A percentile compares a stretch with the other conserved stretches of the same genome.
Conservation (phyloP, 2,113 vertebrate species). For the Anguilla rostrata region DNA sequence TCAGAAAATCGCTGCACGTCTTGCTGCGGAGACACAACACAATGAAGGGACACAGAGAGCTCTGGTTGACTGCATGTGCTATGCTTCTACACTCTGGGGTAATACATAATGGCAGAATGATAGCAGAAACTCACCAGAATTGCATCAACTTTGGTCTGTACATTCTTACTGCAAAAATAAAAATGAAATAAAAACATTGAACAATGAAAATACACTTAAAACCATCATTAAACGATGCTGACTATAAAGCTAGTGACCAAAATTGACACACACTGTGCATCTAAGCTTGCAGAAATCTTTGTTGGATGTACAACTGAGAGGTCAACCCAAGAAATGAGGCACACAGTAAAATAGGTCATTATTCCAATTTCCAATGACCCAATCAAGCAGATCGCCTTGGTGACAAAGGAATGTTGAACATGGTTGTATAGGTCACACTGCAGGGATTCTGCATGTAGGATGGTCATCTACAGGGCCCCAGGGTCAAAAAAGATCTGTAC, state of each 20-base stretch:
- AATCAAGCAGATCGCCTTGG: background rate
- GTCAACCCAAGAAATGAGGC: background rate
- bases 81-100: background rate
- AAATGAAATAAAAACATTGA: slow-evolving; percentile 33
- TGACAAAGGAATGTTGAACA: background rate
- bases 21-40: slow-evolving; percentile 64
- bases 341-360: background rate
- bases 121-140: slow-evolving; percentile 78
- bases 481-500: background rate
- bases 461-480: background rate
- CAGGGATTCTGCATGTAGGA: background rate
- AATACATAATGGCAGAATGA: background rate
- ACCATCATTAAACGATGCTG: background rate
- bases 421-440: background rate
- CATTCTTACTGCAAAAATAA: slow-evolving; percentile 71
- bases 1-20: slow-evolving; percentile 87
- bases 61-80: background rate
- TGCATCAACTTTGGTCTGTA: slow-evolving; percentile 85
- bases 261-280: background rate
- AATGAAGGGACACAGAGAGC: background rate
- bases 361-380: background rate
- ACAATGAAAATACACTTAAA: background rate
- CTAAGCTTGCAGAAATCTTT: background rate
- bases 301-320: background rate
- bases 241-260: background rate